Evolutionary conservation across 35 echinoderm and acorn worm species (phyloP).

Genomic region (Apostichopus japonicus): DNA sequence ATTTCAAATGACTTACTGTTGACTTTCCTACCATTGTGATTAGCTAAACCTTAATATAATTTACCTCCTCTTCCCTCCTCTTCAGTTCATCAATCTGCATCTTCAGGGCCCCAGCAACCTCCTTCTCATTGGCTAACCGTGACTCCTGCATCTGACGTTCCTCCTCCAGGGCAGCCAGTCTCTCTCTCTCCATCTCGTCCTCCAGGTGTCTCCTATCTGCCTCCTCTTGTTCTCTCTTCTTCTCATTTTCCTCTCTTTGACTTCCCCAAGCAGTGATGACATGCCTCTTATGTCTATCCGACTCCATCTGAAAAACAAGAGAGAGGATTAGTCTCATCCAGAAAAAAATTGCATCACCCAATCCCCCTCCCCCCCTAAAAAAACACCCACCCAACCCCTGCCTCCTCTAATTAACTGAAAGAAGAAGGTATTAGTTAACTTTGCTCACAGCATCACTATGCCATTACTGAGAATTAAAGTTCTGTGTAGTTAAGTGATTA

Average conservation of each 20-base stretch:
- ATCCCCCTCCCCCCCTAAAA: too few relatives aligned
- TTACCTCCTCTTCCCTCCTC: constrained; percentile 86
- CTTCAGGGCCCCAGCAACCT: constrained; percentile 75
- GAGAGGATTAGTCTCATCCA: not conserved
- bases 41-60: too few relatives aligned
- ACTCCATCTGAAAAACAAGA: constrained; percentile 69
- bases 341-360: not conserved
- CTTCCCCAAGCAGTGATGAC: constrained; percentile 80
- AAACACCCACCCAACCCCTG: not conserved
- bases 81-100: constrained; percentile 88
- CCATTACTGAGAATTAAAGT: too few relatives aligned
- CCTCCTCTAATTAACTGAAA: not conserved
- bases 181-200: constrained; percentile 78
- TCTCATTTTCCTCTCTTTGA: constrained; percentile 73
- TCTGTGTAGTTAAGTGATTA: too few relatives aligned
- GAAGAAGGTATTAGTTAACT: not conserved
- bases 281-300: constrained; percentile 84
- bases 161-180: constrained; percentile 79
- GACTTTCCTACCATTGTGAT: too few relatives aligned
- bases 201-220: constrained; percentile 66
- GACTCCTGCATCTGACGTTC: constrained; percentile 74
- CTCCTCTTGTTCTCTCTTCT: constrained; percentile 61
- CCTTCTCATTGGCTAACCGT: constrained; percentile 81
- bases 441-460: too few relatives aligned
- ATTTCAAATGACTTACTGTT: too few relatives aligned